These are phyloP conservation scores for Corydoras sp. DNA, from an alignment of 2,113 vertebrate genomes.

Conservation along the genomic window DNA sequence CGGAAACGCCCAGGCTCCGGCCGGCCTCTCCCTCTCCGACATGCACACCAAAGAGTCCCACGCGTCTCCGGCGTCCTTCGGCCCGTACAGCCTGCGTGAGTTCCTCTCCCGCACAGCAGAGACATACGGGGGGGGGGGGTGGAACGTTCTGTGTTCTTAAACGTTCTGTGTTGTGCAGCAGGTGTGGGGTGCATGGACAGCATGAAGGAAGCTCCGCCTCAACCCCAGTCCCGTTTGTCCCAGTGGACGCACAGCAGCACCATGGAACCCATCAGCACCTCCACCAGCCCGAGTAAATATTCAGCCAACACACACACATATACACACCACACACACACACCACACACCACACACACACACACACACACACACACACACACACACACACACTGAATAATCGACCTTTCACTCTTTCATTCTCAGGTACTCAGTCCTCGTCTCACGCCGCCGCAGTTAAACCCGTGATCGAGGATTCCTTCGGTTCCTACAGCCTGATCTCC, in stretches of 20 bases:
- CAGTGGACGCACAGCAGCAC: constrained; percentile 98
- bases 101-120: not conserved
- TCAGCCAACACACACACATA: not conserved
- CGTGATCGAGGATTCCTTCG: constrained; percentile 89
- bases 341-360: not conserved
- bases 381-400: not conserved
- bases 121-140: too few relatives aligned
- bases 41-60: constrained; percentile 98
- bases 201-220: constrained; percentile 84
- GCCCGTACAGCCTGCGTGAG: constrained; percentile 90
- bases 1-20: constrained; percentile 77
- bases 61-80: constrained; percentile 87
- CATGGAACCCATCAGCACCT: constrained; percentile 84
- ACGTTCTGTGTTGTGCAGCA: constrained; percentile 58
- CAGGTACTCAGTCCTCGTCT: constrained; percentile 85
- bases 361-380: not conserved
- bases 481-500: constrained; percentile 88
- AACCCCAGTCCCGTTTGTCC: constrained; percentile 94
- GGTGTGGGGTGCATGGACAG: constrained; percentile 96
- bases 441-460: constrained; percentile 85
- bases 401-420: constrained; percentile 62
- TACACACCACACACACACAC: too few relatives aligned
- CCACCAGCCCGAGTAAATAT: constrained; percentile 89
- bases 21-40: constrained; percentile 84
- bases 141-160: not conserved